Evolutionary conservation across 2,797 vertebrate species (phyloP), one percentile per base, ranked within the genome.

Genomic region (Salmo trutta): DNA sequence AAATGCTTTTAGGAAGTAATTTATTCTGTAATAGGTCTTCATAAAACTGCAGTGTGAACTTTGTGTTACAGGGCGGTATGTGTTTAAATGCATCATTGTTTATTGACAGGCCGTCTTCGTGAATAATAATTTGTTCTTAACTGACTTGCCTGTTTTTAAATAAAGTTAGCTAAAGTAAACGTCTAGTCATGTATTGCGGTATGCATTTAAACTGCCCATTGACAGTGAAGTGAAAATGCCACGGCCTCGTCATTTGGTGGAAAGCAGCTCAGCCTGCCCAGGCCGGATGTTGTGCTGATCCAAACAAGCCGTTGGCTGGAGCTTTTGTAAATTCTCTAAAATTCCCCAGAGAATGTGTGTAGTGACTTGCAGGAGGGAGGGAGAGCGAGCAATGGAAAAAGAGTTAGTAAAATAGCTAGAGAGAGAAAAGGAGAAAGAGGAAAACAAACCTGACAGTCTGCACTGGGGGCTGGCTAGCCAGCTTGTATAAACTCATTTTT

Each of bases 371-470:
- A 84, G 29, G 24, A 36, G 51, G 24, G 33, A 71, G 54, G n/a
- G 36, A 24, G 29, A 85, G 88, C 88, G 80, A 81, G 80, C 87
- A 79, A 56, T 84, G 87, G 88, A 72, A 81, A 87, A 87, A 81
- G 41, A 17, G n/a, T 86, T 87, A 89, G 81, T 79, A 80, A 87
- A 78, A 51, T 83, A 87, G 87, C 70, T 80, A 87, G 85, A 81
- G 47, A 70, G 59, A 85, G 81, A 74, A 80, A 80, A 47, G n/a
- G 72, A 53, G 78, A 85, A 80, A 82, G 87, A 91, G 56, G 4
- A 65, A 67, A 84, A 77, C 77, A 81, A 27, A 29, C 88, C 87
- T 79, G 84, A 54, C 78, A 51, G 77, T 86, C 83, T 81, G 83
- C 56, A 76, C 78, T 90, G 89, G 82, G 17, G 52, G 52, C 52